Evolutionary conservation across 2,113 vertebrate species (phyloP), one percentile per base, ranked within the genome.

Genomic region (Sprattus sprattus): DNA sequence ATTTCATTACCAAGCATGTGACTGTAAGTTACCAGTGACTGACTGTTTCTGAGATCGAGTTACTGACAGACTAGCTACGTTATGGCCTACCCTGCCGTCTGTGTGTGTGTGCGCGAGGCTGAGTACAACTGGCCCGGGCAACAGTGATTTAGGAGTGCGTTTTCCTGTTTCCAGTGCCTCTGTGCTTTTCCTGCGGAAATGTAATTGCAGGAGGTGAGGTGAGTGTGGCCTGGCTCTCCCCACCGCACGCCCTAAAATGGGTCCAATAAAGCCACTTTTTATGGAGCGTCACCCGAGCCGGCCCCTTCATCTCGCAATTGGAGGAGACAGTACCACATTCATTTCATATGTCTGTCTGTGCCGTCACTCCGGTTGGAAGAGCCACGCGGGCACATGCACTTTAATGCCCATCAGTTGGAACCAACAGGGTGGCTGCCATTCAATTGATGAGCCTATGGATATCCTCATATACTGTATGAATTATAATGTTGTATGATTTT

Each of bases 161-260:
- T 96, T 96, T 95, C 95, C 95, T 95, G 94, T 96, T 96, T 96
- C 95, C 96, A 96, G 95, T 96, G 46, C 95, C 92, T 96, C 93
- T 88, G 93, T 94, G 95, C 95, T 95, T 94, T 96, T 96, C 95
- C 95, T 96, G 94, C 92, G 94, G 95, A 96, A 96, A 96, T 95
- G 94, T 95, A 94, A 95, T 95, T 95, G 95, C 91, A 90, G 93
- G 92, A 94, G 93, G 93, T 92, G 94, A 87, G 84, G 90, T 91
- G 86, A 93, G 92, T 86, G 85, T 90, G 87, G 81, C 54, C 60
- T 45, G 28, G 39, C 45, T 86, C 84, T 88, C 89, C 86, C 89
- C 95, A 92, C 91, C 94, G 89, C 84, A n/a, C 90, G 91, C 87
- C 92, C 95, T 95, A 94, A 90, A 93, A 95, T 95, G 93, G 92